Evolutionary conservation across 2,113 vertebrate species (phyloP).

Genomic region (Larimichthys polyactis): DNA sequence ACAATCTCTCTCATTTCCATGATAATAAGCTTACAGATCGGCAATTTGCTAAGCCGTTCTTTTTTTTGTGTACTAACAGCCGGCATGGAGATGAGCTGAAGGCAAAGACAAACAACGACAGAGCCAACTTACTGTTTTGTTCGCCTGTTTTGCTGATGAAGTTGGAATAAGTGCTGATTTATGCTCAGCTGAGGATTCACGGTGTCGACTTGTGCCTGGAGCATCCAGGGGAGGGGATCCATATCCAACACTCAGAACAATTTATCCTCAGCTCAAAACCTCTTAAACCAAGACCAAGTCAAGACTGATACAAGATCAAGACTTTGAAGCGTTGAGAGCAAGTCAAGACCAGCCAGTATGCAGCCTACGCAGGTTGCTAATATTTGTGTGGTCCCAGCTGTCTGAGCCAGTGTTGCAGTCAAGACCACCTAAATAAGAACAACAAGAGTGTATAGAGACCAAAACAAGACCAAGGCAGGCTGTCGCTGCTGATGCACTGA

Average conservation of each 20-base stretch:
- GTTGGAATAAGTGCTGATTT: constrained; percentile 67
- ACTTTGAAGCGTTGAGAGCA: too few species aligned
- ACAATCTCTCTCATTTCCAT: constrained; percentile 24
- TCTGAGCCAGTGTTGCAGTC: too few species aligned
- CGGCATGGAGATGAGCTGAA: constrained; percentile 52
- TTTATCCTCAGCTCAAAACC: too few species aligned
- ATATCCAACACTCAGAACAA: constrained; percentile 5
- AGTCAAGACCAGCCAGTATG: too few species aligned
- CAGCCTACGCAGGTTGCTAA: too few species aligned
- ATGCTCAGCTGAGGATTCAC: constrained; percentile 52
- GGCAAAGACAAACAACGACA: constrained; percentile 56
- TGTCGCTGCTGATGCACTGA: too few species aligned
- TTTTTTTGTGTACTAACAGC: constrained; percentile 26
- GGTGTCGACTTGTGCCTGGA: background rate
- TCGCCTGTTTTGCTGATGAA: constrained; percentile 60
- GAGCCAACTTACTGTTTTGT: constrained; percentile 41
- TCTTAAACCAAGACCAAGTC: too few species aligned
- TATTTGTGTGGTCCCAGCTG: too few species aligned
- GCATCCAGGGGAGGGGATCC: background rate
- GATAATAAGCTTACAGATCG: constrained; percentile 35
- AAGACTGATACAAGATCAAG: too few species aligned
- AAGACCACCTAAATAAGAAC: too few species aligned
- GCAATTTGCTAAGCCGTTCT: constrained; percentile 18
- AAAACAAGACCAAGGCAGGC: too few species aligned
- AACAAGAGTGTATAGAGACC: too few species aligned